Evolutionary conservation across 2,113 vertebrate genomes (phyloP), one percentile per base, ranked within the genome.

Genomic region (Neolamprologus devosi): DNA sequence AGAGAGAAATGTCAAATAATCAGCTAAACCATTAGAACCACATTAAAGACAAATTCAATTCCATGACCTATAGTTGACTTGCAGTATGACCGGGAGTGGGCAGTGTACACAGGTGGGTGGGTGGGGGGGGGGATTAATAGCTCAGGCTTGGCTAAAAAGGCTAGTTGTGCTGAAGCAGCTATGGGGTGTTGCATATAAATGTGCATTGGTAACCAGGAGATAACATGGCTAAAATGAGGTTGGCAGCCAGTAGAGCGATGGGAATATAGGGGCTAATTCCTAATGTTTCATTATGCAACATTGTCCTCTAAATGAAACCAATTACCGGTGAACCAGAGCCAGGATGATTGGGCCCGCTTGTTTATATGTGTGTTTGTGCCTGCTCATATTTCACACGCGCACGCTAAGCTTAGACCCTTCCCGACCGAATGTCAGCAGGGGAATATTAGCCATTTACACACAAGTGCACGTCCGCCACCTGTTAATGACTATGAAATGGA

Each of bases 261-360:
- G 85, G 93, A 88, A 88, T 87, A 90, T 80, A 91, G 85, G 68
- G 57, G 87, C 79, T 94, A 83, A 94, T 90, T 94, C 88, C 88
- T 90, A 91, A 85, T 87, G 81, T 89, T 94, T 93, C 82, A 93
- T 94, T 93, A 89, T 92, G 55, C 85, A 81, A 60, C 89, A 89
- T 91, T 93, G 88, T 93, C 85, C 84, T 93, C 85, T 83, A 87
- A 90, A 92, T 90, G 90, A 92, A 93, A 91, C 88, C 90, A 94
- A 94, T 95, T 95, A 92, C 85, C 13, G 84, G 80, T 85, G 85
- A 92, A 94, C 88, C 49, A 40, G 47, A 51, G 83, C 87, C 78
- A 84, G 70, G 40, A 42, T 19, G 17, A 80, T 73, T 70, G 82
- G 63, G 82, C 81, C 78, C 17, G 30, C 30, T 70, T 84, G 51